These are phyloP conservation scores for Heterotilapia buettikoferi DNA, from an alignment of 2,113 vertebrate genomes.

Conservation along the genomic window DNA sequence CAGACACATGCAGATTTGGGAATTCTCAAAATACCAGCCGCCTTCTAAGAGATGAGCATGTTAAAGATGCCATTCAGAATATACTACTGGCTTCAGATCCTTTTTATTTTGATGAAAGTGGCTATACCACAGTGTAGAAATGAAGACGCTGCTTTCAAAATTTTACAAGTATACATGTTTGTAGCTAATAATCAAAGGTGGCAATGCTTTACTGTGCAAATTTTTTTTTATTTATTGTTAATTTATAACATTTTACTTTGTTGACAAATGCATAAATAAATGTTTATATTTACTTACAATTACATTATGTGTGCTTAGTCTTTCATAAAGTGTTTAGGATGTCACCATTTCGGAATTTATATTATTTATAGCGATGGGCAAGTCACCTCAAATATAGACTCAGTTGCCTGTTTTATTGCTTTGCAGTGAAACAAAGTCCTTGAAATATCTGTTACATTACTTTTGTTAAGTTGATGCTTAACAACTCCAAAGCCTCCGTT, in stretches of 20 bases:
- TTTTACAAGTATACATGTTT: neutral
- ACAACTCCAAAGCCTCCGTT: neutral
- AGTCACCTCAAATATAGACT: neutral
- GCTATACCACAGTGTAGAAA: neutral
- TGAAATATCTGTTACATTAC: neutral
- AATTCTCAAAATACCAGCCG: slow-evolving; percentile 27
- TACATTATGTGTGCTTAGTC: neutral
- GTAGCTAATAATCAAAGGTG: neutral
- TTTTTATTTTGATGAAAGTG: neutral
- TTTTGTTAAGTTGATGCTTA: neutral
- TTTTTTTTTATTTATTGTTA: neutral
- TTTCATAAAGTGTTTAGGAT: neutral
- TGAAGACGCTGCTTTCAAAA: neutral
- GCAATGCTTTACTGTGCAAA: neutral
- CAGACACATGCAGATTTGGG: slow-evolving; percentile 37
- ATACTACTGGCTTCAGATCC: neutral
- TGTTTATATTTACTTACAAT: neutral
- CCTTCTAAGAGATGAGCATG: neutral
- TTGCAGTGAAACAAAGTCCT: neutral
- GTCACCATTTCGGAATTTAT: neutral
- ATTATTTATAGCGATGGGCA: neutral
- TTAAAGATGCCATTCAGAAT: neutral
- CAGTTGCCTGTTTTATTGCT: neutral
- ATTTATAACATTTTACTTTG: neutral
- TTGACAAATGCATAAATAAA: neutral